These are phyloP conservation scores for Balaeniceps rex DNA, from an alignment of 2,113 vertebrate genomes.

Conservation along the genomic window DNA sequence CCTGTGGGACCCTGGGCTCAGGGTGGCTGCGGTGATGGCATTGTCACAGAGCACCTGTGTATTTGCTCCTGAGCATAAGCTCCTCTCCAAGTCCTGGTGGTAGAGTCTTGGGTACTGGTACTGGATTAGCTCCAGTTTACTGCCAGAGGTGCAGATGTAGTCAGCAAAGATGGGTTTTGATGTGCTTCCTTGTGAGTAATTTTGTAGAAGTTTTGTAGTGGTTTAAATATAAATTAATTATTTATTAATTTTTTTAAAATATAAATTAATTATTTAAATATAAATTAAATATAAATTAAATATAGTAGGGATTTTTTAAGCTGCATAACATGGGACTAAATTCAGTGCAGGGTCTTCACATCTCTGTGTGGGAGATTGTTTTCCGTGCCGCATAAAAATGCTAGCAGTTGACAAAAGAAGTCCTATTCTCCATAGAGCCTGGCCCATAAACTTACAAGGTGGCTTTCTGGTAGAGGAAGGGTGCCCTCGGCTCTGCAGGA, in stretches of 20 bases:
- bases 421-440: not conserved
- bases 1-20: fast-evolving
- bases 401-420: not conserved
- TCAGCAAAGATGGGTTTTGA: not conserved
- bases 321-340: not conserved
- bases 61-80: not conserved
- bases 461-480: not conserved
- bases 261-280: too few species aligned
- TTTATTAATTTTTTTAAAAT: too few species aligned
- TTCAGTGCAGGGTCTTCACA: not conserved
- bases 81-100: not conserved
- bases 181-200: not conserved
- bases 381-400: not conserved
- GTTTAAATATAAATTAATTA: not conserved
- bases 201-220: not conserved
- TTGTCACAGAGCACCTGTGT: not conserved
- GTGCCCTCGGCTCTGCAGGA: fast-evolving
- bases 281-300: too few species aligned
- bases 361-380: not conserved
- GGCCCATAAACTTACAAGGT: not conserved
- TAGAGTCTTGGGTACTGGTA: not conserved
- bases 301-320: not conserved
- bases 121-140: not conserved
- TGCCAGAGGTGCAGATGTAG: not conserved
- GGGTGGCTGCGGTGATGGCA: not conserved